Conservation (phyloP, 2,888 invertebrate genomes). For the Eulithis testata region DNA sequence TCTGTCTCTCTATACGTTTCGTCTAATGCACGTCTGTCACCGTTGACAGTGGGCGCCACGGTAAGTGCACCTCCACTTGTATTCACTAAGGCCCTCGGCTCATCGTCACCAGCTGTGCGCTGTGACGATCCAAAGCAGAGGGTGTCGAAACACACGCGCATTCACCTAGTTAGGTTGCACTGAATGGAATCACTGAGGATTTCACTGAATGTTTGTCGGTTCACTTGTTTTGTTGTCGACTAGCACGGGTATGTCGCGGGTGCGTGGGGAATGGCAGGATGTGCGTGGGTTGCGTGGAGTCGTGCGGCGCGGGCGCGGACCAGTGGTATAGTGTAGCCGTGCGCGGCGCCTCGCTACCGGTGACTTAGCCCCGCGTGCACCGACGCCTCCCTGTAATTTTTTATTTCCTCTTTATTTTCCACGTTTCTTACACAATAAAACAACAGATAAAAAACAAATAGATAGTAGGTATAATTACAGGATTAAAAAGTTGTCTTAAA, state of each 20-base stretch:
- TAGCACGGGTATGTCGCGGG: conserved; percentile 59
- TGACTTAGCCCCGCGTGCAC: conserved; percentile 76
- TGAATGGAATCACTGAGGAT: conserved; percentile 75
- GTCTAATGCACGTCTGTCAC: conserved; percentile 79
- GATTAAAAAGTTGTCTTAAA: not conserved
- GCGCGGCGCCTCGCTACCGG: conserved; percentile 62
- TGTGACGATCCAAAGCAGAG: conserved; percentile 96
- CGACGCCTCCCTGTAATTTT: conserved; percentile 76
- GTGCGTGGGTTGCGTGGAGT: conserved; percentile 67
- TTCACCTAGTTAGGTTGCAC: conserved; percentile 88
- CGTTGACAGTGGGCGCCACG: conserved; percentile 81
- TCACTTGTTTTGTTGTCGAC: conserved; percentile 54
- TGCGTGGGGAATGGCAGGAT: conserved; percentile 63
- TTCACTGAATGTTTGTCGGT: conserved; percentile 63
- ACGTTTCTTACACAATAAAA: conserved; percentile 1
- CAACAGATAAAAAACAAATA: not conserved
- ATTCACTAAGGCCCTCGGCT: conserved; percentile 83
- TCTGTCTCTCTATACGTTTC: conserved; percentile 78
- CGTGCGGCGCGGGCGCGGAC: conserved; percentile 80
- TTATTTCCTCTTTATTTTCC: conserved; percentile 36
- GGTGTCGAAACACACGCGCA: conserved; percentile 96
- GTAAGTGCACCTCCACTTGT: conserved; percentile 79
- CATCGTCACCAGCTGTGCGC: conserved; percentile 92
- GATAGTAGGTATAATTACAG: not conserved
- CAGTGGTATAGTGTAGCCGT: conserved; percentile 68